phyloP scores from a whole-genome alignment of 1,140 invertebrate genomes.

The Metopolophium dirhodum region DNA sequence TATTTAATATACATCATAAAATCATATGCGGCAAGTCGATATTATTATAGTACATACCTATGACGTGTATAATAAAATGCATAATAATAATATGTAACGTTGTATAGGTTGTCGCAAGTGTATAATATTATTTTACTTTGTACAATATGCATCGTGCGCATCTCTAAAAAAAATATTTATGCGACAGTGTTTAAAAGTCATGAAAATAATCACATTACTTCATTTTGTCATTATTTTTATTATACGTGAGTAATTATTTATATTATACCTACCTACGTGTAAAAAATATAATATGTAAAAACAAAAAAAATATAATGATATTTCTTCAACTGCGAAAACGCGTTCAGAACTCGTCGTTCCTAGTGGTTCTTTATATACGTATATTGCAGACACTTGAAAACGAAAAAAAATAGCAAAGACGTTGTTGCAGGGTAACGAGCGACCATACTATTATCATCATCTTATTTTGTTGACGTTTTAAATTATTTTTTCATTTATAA shows the following conservation, averaged over 20 bases:
- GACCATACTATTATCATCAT: not conserved
- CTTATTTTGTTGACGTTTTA: not conserved
- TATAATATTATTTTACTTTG: not conserved
- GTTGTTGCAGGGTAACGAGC: not conserved
- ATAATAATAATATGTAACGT: not conserved
- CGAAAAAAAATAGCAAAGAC: not conserved
- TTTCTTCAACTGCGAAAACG: not conserved
- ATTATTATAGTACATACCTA: too few species aligned
- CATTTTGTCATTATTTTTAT: not conserved
- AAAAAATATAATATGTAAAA: not conserved
- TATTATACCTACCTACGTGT: not conserved
- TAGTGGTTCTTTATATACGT: not conserved
- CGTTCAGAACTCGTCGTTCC: not conserved
- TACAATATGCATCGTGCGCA: not conserved
- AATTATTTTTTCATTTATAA: not conserved
- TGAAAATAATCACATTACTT: not conserved
- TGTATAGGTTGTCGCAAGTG: too few species aligned
- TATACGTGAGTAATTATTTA: not conserved
- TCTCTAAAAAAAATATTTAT: not conserved
- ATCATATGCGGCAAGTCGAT: not conserved
- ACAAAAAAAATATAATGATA: not conserved
- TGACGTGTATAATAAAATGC: not conserved
- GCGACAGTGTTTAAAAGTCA: not conserved
- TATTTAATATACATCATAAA: slow-evolving; percentile 11
- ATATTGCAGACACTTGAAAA: not conserved